phyloP scores from a whole-genome alignment of 2,113 vertebrate genomes.

The Microtus pennsylvanicus region DNA sequence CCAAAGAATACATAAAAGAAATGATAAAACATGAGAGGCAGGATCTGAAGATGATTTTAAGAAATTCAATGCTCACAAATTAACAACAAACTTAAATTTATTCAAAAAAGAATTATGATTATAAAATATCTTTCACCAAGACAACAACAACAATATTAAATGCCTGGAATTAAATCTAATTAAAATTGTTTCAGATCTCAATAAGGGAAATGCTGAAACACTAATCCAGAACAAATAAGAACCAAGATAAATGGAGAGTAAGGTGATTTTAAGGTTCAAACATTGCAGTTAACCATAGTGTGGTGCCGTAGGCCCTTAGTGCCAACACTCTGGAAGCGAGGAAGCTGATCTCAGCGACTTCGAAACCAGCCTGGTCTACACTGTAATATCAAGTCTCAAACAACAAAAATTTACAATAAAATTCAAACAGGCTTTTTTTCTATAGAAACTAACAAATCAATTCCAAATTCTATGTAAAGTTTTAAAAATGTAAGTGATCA shows the following conservation, averaged over 20 bases:
- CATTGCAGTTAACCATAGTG: background rate
- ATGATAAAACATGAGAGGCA: background rate
- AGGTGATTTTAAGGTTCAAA: background rate
- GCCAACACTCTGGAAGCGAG: background rate
- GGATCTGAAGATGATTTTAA: background rate
- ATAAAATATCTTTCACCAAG: background rate
- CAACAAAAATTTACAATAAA: too few species aligned
- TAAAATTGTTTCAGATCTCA: background rate
- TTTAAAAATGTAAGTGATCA: background rate
- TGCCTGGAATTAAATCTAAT: background rate
- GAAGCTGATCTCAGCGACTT: background rate
- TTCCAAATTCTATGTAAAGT: background rate
- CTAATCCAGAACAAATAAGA: background rate
- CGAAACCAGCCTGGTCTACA: background rate
- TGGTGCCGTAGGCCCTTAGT: background rate
- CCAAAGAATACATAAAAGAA: background rate
- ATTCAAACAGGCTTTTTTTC: background rate
- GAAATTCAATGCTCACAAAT: background rate
- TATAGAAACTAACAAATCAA: background rate
- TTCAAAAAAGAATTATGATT: background rate
- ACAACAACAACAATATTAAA: background rate
- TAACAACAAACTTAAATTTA: background rate
- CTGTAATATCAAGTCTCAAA: background rate
- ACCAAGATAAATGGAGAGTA: background rate
- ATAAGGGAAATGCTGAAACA: background rate